Base-by-base conservation (phyloP, 2,797 vertebrate species). In the Kryptolebias ocellatus region DNA sequence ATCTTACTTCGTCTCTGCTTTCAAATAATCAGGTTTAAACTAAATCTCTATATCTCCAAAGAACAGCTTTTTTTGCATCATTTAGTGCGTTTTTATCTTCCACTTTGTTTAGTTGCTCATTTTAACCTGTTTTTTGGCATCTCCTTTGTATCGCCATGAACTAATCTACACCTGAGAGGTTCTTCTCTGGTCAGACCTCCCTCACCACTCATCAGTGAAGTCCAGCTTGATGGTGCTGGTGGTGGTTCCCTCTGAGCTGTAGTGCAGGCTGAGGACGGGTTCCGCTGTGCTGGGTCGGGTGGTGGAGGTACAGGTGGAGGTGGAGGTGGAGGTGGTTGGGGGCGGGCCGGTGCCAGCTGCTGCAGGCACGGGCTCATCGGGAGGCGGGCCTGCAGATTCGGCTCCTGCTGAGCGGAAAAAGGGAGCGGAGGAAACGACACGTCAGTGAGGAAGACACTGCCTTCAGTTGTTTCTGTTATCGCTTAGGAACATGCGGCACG, bases 141-240 rank as follows among this genome's bases (percentile, higher is more conserved):
- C 31, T 34, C 31, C 31, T 24, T 24, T 24, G 31, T 34, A 9
- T 34, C 9, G 31, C 31, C 31, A 34, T 8, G 11, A 6, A 20
- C n/a, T 20, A 1, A 24, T 14, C 11, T 12, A 42, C 12, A 12
- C 39, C 1, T 39, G 8, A 42, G 39, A 42, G 46, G 1, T 49
- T 17, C 4, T 24, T 51, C 24, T 47, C 14, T 14, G 34, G 31
- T 16, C 14, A 24, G 55, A 44, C 10, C 12, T 53, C 20, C 39
- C 94, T 96, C 94, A 98, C 98, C 98, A 99, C 87, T 99, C 97
- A 75, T 99, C 98, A 6, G 96, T 99, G 89, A 99, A 99, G 93
- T 97, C 95, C 83, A 99, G 92, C 92, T 98, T 98, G 92, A 99
- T 99, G 74, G 98, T 99, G 94, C 98, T 99, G 90, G 96, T 96